Conservation (phyloP, 2,797 vertebrate genomes). For the Amphiprion clarkii region DNA sequence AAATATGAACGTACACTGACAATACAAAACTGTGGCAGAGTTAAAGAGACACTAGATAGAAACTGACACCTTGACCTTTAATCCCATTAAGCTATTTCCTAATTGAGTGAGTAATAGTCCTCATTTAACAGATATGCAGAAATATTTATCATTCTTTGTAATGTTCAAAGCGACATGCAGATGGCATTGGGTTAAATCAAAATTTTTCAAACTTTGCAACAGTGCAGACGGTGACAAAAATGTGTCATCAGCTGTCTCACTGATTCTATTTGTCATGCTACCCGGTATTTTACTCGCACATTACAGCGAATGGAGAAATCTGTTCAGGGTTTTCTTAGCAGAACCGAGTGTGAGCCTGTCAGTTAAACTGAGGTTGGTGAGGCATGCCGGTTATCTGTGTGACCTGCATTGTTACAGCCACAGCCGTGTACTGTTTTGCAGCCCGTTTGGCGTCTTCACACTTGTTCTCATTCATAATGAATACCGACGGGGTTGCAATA, state of each 20-base stretch:
- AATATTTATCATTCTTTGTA: conserved; percentile 8
- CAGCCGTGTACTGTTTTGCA: conserved; percentile 77
- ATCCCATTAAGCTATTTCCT: conserved; percentile 30
- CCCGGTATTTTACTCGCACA: conserved; percentile 13
- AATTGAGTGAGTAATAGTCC: conserved; percentile 42
- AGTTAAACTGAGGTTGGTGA: conserved; percentile 47
- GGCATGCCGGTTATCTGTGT: conserved; percentile 70
- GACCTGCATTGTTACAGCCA: conserved; percentile 77
- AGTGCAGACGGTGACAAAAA: conserved; percentile 4
- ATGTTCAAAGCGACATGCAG: conserved; percentile 18
- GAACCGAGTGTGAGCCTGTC: conserved; percentile 35
- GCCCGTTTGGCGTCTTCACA: conserved; percentile 78
- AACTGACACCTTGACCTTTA: conserved; percentile 45
- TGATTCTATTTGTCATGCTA: conserved; percentile 25
- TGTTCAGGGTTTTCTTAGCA: conserved; percentile 43
- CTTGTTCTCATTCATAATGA: conserved; percentile 88
- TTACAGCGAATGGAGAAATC: conserved; percentile 17
- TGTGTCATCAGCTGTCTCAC: conserved; percentile 6
- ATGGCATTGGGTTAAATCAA: conserved; percentile 12
- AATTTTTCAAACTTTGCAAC: conserved; percentile 21
- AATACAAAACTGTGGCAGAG: conserved; percentile 48
- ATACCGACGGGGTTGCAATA: conserved; percentile 82
- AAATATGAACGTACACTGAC: conserved; percentile 38
- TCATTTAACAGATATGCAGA: conserved; percentile 35
- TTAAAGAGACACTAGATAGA: conserved; percentile 21